phyloP scores from a whole-genome alignment of 37 sponge, comb jelly and placozoan genomes.

The Beroe forskalii region DNA sequence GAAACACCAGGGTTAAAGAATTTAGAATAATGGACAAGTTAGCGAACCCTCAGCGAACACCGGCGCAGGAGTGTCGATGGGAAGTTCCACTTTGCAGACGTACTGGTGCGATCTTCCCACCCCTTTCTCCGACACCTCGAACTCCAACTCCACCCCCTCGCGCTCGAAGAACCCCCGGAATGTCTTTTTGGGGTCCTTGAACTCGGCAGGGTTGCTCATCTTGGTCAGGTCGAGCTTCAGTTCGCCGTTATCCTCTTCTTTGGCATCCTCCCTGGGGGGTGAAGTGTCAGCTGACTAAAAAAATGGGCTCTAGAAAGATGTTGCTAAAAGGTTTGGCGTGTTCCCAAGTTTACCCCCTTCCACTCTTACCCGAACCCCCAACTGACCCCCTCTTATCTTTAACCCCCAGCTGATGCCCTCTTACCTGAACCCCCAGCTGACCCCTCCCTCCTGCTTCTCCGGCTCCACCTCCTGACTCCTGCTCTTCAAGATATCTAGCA shows the following conservation, averaged over 20 bases:
- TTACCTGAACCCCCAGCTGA: slow-evolving; percentile 55
- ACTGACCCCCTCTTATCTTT: background rate
- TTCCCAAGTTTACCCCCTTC: no score
- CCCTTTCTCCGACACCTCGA: background rate
- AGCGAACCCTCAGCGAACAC: slow-evolving; percentile 35
- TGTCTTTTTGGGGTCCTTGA: slow-evolving; percentile 61
- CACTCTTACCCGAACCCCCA: slow-evolving; percentile 49
- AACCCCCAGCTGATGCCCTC: no score
- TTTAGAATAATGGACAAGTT: background rate
- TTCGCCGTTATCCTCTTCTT: slow-evolving; percentile 28
- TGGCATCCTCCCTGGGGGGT: slow-evolving; percentile 29
- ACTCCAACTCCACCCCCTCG: slow-evolving; percentile 38
- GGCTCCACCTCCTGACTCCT: background rate
- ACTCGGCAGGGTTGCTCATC: slow-evolving; percentile 37
- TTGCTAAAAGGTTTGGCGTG: no score
- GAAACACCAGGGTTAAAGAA: background rate
- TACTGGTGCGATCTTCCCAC: background rate
- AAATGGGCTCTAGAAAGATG: no score
- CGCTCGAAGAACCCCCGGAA: slow-evolving; percentile 45
- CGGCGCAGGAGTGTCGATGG: slow-evolving; percentile 30
- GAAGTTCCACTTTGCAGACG: slow-evolving; percentile 36
- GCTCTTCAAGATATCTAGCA: background rate
- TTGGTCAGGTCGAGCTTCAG: background rate
- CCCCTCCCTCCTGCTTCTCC: background rate
- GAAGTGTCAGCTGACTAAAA: no score